A percentile compares a stretch with the other conserved stretches of the same genome.
Conservation (phyloP, 2,888 invertebrate genomes). For the Melanchra persicariae region DNA sequence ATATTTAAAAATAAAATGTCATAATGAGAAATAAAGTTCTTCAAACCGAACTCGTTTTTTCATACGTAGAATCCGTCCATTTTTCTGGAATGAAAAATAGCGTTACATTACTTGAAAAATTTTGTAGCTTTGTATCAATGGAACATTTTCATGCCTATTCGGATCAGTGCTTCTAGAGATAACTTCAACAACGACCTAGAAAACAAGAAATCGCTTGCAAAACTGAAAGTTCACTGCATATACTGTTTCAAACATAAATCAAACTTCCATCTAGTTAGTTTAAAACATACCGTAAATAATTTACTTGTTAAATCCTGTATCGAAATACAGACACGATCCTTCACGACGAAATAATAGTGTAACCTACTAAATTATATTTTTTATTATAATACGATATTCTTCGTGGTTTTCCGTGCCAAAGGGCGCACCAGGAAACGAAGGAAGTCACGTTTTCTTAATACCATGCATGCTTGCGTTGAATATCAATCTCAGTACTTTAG, state of each 20-base stretch:
- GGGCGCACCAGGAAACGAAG: constrained; percentile 47
- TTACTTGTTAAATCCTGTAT: background rate
- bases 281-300: background rate
- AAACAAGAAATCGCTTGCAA: background rate
- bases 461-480: constrained; percentile 67
- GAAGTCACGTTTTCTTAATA: constrained; percentile 67
- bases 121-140: too few species aligned
- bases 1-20: too few species aligned
- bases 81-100: background rate
- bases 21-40: too few species aligned
- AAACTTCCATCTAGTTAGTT: background rate
- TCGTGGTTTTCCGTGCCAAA: constrained; percentile 36
- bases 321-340: background rate
- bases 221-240: background rate
- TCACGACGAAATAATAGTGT: background rate
- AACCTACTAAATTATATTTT: background rate
- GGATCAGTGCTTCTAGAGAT: background rate
- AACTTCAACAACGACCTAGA: background rate
- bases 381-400: constrained; percentile 17
- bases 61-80: background rate
- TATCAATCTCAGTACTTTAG: constrained; percentile 64
- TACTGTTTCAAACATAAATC: background rate
- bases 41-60: too few species aligned
- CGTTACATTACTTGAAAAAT: too few species aligned
- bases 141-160: too few species aligned